Conservation (phyloP, 1,140 invertebrate genomes). For the Stegodyphus dumicola region DNA sequence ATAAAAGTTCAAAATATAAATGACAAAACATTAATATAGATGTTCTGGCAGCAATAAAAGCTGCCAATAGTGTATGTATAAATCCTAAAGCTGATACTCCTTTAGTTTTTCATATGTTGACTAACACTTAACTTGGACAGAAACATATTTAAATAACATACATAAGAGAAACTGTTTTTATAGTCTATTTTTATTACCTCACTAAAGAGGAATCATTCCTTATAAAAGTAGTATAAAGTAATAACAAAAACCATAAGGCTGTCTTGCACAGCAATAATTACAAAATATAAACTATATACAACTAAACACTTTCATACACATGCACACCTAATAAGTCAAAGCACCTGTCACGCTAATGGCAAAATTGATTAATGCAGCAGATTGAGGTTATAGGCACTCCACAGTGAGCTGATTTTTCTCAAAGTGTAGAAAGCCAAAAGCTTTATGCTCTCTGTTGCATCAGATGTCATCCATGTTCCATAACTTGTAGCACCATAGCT, state of each 20-base stretch:
- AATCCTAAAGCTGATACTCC: conserved; percentile 8
- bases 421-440: neutral
- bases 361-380: conserved; percentile 49
- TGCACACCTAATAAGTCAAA: conserved; percentile 38
- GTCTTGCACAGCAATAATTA: conserved; percentile 41
- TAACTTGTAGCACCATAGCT: conserved; percentile 58
- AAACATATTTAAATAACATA: conserved; percentile 47
- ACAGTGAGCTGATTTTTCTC: conserved; percentile 46
- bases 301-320: conserved; percentile 31
- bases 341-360: conserved; percentile 47
- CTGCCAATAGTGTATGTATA: conserved; percentile 3
- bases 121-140: conserved; percentile 26
- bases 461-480: conserved; percentile 53
- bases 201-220: conserved; percentile 15
- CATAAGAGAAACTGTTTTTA: neutral
- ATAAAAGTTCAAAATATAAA: conserved; percentile 26
- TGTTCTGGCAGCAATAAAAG: neutral
- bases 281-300: conserved; percentile 54
- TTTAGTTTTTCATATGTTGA: conserved; percentile 13
- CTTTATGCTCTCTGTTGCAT: conserved; percentile 35
- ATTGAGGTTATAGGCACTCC: conserved; percentile 53
- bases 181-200: neutral
- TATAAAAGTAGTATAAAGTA: conserved; percentile 53
- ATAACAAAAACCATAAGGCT: conserved; percentile 42
- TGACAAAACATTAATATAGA: neutral